phyloP scores from a whole-genome alignment of 1,140 invertebrate genomes.

The Lepeophtheirus salmonis region DNA sequence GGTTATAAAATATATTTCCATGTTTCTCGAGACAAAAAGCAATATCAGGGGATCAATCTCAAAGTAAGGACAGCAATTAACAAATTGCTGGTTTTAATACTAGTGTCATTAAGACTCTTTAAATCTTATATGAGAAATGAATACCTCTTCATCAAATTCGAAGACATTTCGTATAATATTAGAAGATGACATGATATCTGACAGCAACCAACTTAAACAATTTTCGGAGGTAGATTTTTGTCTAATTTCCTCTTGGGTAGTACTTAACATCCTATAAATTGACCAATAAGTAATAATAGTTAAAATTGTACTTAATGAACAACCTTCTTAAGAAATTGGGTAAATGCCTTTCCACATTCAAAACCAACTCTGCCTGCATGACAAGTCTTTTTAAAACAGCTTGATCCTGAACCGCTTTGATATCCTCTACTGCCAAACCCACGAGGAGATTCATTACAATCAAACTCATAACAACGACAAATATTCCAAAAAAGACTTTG shows the following conservation, averaged over 20 bases:
- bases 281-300: no score
- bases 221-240: background rate
- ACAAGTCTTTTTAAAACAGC: conserved; percentile 34
- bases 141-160: background rate
- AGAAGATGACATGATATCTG: background rate
- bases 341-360: conserved; percentile 31
- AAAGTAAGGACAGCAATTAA: no score
- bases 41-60: no score
- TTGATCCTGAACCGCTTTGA: conserved; percentile 29
- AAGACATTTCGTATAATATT: background rate
- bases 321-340: conserved; percentile 27
- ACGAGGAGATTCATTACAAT: conserved; percentile 59
- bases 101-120: no score
- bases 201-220: background rate
- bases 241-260: background rate
- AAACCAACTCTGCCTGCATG: conserved; percentile 34
- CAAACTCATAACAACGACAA: conserved; percentile 43
- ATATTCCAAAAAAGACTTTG: conserved; percentile 35
- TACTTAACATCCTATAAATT: background rate
- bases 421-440: conserved; percentile 27
- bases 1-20: background rate
- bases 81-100: no score
- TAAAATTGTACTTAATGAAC: background rate
- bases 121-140: background rate
- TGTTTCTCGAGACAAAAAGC: no score